Conservation (phyloP, 2,113 vertebrate genomes). For the Chitala chitala region DNA sequence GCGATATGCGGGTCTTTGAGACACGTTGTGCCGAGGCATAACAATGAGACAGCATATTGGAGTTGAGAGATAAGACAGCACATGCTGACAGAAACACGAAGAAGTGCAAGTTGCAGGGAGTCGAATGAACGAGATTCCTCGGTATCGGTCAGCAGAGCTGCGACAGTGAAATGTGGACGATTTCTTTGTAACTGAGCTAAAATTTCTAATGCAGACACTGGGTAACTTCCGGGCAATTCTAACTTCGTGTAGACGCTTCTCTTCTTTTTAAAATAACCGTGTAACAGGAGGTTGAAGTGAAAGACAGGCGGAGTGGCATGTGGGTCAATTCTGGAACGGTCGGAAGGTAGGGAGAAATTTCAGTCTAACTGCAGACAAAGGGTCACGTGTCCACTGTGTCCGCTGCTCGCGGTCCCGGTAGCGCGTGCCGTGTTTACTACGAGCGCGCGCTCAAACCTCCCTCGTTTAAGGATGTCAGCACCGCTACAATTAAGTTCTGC, state of each 20-base stretch:
- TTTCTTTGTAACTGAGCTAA: neutral
- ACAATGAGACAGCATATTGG: neutral
- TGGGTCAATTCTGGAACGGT: slow-evolving; percentile 67
- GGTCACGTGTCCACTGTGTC: slow-evolving; percentile 47
- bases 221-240: neutral
- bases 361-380: slow-evolving; percentile 36
- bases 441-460: too few species aligned
- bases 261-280: slow-evolving; percentile 37
- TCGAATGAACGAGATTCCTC: neutral
- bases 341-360: slow-evolving; percentile 62
- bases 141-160: neutral
- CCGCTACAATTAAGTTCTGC: neutral
- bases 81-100: neutral
- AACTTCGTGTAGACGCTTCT: neutral
- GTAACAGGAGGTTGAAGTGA: slow-evolving; percentile 46
- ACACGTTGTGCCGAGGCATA: neutral
- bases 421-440: neutral
- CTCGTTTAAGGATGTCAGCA: neutral
- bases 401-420: neutral
- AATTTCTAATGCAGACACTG: neutral
- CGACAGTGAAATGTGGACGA: neutral
- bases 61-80: neutral
- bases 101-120: neutral
- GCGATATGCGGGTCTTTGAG: neutral
- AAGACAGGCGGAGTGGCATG: slow-evolving; percentile 58